phyloP scores from a whole-genome alignment of 2,888 invertebrate species.

The Cryptocephalus primarius region DNA sequence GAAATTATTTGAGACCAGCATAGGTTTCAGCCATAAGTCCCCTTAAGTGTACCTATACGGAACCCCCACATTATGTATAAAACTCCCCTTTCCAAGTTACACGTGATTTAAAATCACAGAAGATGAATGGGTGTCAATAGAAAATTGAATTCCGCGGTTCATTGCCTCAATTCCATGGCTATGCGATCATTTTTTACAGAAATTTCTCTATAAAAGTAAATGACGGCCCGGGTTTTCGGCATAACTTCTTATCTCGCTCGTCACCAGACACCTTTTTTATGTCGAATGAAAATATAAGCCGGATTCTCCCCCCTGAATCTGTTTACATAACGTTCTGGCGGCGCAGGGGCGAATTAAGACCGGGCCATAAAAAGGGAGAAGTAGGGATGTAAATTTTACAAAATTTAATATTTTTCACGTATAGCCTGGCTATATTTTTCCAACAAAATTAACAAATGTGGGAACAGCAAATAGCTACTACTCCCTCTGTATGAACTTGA shows the following conservation, averaged over 20 bases:
- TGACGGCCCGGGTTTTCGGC: constrained; percentile 24
- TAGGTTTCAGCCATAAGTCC: too few relatives aligned
- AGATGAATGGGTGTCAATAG: constrained; percentile 46
- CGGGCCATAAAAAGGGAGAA: too few relatives aligned
- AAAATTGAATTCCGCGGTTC: constrained; percentile 60
- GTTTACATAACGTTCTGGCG: constrained; percentile 17
- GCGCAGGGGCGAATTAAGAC: too few relatives aligned
- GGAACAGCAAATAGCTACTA: too few relatives aligned
- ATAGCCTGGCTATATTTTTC: too few relatives aligned
- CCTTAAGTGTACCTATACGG: too few relatives aligned
- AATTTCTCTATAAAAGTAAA: constrained; percentile 31
- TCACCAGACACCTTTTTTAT: constrained; percentile 20
- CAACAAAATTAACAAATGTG: too few relatives aligned
- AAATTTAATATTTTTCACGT: too few relatives aligned
- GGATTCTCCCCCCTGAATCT: constrained; percentile 11
- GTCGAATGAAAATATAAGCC: not conserved
- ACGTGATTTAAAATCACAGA: constrained; percentile 12
- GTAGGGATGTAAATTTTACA: too few relatives aligned
- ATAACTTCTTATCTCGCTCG: constrained; percentile 29
- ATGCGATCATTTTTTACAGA: constrained; percentile 29
- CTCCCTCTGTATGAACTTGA: constrained; percentile 4
- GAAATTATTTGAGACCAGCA: too few relatives aligned
- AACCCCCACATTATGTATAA: too few relatives aligned
- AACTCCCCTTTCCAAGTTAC: not conserved
- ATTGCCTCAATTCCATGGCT: constrained; percentile 46